phyloP scores from a whole-genome alignment of 2,797 vertebrate species.

The Adelosebastes latens region DNA sequence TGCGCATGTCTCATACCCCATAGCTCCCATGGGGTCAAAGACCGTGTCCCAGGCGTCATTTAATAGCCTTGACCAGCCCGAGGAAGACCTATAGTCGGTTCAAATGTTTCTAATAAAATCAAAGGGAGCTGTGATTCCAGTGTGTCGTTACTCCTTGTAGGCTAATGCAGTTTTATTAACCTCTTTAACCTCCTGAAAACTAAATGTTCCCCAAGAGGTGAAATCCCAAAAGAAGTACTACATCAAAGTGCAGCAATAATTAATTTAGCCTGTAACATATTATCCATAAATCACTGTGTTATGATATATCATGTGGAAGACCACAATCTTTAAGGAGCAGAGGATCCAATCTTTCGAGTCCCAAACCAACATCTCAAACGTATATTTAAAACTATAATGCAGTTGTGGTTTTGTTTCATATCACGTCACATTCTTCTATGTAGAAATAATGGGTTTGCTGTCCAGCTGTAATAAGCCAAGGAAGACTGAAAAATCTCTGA shows the following conservation, averaged over 20 bases:
- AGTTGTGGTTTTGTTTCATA: background rate
- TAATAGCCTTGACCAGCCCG: too few relatives aligned
- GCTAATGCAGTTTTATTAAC: background rate
- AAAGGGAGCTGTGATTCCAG: background rate
- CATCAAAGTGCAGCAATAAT: background rate
- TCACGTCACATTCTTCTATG: background rate
- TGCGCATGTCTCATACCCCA: background rate
- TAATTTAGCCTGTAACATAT: background rate
- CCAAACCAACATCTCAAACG: background rate
- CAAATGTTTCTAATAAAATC: too few relatives aligned
- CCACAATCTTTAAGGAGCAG: background rate
- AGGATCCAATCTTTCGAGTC: background rate
- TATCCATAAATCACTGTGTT: background rate
- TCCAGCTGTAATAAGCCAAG: background rate
- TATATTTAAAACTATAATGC: background rate
- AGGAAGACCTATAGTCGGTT: too few relatives aligned
- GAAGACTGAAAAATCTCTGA: background rate
- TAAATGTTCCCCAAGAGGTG: background rate
- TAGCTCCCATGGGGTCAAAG: too few relatives aligned
- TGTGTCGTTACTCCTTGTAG: background rate
- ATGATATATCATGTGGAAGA: background rate
- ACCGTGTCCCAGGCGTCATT: too few relatives aligned
- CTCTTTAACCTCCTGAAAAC: background rate
- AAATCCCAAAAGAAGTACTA: background rate
- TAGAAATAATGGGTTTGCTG: conserved; percentile 1